Evolutionary conservation across 2,797 vertebrate genomes (phyloP).

Genomic region (Microcaecilia unicolor): DNA sequence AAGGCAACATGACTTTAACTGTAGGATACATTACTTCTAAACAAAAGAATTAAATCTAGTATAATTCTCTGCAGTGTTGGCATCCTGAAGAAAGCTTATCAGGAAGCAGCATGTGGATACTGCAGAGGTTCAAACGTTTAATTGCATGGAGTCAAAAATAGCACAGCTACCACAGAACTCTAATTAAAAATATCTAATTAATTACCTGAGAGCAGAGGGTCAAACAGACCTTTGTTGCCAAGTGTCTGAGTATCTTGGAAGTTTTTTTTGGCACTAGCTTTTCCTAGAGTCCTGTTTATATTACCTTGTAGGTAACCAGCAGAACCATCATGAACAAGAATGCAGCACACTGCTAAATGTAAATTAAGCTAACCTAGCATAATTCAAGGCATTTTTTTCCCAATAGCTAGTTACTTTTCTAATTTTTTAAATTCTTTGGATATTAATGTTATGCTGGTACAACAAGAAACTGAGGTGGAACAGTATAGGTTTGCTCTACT

Average conservation of each 20-base stretch:
- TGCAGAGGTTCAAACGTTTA: constrained; percentile 25
- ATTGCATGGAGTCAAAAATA: constrained; percentile 31
- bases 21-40: constrained; percentile 30
- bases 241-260: constrained; percentile 11
- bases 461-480: too few relatives aligned
- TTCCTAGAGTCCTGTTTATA: constrained; percentile 1
- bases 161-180: constrained; percentile 18
- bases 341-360: not conserved
- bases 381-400: too few relatives aligned
- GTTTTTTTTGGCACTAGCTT: constrained; percentile 2
- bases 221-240: constrained; percentile 15
- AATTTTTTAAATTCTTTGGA: too few relatives aligned
- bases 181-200: constrained; percentile 35
- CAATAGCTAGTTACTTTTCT: too few relatives aligned
- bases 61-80: constrained; percentile 22
- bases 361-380: not conserved
- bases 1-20: constrained; percentile 32
- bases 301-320: constrained; percentile 1
- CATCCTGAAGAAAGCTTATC: constrained; percentile 34
- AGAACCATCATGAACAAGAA: not conserved
- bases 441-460: too few relatives aligned
- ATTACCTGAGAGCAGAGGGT: constrained; percentile 26
- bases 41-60: constrained; percentile 35
- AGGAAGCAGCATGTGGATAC: constrained; percentile 23
- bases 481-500: too few relatives aligned